Percentiles rank a stretch among this genome's conserved stretches.
Evolutionary conservation across 2,797 vertebrate species (phyloP).

Genomic region (Apodemus agrarius): DNA sequence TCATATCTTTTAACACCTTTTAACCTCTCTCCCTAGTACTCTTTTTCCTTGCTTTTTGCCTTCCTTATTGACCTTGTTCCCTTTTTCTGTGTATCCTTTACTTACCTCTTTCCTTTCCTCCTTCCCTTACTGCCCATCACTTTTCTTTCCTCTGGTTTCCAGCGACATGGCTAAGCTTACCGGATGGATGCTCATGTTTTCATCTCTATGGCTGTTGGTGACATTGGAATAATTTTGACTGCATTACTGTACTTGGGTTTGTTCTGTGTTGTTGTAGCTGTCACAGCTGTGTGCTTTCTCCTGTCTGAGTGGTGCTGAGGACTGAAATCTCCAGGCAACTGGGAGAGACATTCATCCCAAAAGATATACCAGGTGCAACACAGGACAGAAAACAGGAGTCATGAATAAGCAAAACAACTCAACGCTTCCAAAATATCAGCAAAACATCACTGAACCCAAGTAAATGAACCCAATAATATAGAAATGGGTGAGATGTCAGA

Average conservation of each 20-base stretch:
- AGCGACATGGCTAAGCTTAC: background rate
- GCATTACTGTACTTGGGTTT: background rate
- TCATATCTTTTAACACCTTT: background rate
- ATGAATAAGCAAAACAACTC: background rate
- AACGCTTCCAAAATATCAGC: background rate
- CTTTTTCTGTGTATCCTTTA: background rate
- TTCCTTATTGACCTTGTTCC: background rate
- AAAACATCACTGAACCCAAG: background rate
- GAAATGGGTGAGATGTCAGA: background rate
- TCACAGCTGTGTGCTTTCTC: background rate
- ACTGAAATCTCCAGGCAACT: background rate
- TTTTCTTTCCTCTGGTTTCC: background rate
- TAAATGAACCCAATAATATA: background rate
- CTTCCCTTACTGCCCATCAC: background rate
- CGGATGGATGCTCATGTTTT: background rate
- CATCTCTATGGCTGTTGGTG: background rate
- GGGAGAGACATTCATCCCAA: background rate
- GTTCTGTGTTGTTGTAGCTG: background rate
- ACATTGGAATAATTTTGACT: background rate
- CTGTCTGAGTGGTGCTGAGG: background rate
- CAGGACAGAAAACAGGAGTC: background rate
- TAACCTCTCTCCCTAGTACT: background rate
- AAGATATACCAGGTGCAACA: background rate
- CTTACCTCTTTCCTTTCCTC: background rate
- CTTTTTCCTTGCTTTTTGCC: background rate